Base-by-base conservation (phyloP, 2,113 vertebrate species). In the Melanerpes formicivorus region DNA sequence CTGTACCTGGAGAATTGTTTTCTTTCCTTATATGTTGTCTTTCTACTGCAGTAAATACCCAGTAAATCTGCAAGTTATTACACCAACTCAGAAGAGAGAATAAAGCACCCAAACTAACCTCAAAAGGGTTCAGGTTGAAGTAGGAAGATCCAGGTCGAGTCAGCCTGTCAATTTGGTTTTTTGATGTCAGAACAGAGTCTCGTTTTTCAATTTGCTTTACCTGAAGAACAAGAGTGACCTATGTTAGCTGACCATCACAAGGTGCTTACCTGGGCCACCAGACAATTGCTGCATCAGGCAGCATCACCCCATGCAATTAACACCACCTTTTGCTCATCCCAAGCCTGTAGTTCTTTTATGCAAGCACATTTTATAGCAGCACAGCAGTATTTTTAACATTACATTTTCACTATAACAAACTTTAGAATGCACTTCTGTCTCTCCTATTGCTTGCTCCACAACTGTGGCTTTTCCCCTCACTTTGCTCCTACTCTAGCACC, bases 171-270 rank as follows among this genome's bases (percentile, higher is more conserved):
- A 99, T 99, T 90, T 99, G 99, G 95, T 99, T 99, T 97, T 99
- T 99, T 30, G 99, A 98, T 5, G 99, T 99, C 65, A 99, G 95
- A 89, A 99, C 99, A 1, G 99, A 99, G 92, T 99, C 99, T 93
- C 99, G 98, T 95, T 99, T 99, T 95, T 99, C 99, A 84, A 99
- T 99, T 89, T 99, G 99, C 89, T 99, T 99, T 85, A 99, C 99
- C 99, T 99, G 95, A 83, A 60, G 74, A 87, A 64, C 23, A 65
- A 88, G n/a, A 94, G 56, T 73, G 17, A 69, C 8, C 14, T 5
- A 3, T 5, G 21, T 89, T 48, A 89, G 60, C 17, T 52, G 55
- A 73, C 22, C 18, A 44, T 19, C 65, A 69, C 27, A 11, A 59
- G 0, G 5, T 1, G 13, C 25, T 80, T 7, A 42, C 8, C 71